A percentile compares a stretch with the other conserved stretches of the same genome.
Conservation (phyloP, 2,797 vertebrate species). For the Siniperca obscura region DNA sequence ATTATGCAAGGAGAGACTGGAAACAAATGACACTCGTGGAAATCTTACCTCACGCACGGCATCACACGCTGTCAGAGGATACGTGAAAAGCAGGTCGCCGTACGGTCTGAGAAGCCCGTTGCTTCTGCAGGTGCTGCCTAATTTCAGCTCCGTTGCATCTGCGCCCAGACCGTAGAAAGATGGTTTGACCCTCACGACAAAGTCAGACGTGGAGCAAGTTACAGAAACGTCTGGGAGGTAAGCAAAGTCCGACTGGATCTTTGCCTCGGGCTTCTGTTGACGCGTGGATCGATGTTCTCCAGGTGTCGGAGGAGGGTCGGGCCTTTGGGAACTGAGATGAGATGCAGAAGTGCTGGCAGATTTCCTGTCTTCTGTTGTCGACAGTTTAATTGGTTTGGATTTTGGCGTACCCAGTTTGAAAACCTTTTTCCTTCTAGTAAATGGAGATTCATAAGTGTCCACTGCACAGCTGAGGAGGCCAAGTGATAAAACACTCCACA, state of each 20-base stretch:
- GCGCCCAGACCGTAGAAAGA: constrained; percentile 79
- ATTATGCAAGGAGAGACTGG: background rate
- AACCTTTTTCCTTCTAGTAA: background rate
- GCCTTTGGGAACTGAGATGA: background rate
- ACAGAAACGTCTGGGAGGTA: constrained; percentile 75
- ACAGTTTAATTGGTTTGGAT: background rate
- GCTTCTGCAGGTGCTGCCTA: constrained; percentile 79
- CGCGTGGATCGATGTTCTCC: background rate
- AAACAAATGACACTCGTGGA: background rate
- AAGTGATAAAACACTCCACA: constrained; percentile 64
- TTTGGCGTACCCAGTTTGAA: constrained; percentile 7
- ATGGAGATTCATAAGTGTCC: constrained; percentile 19
- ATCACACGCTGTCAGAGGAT: constrained; percentile 76
- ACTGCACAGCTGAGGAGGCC: constrained; percentile 13
- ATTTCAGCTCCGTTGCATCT: constrained; percentile 64
- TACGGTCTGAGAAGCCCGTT: constrained; percentile 71
- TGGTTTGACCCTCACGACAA: constrained; percentile 77
- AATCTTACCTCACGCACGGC: constrained; percentile 70
- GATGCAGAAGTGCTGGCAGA: background rate
- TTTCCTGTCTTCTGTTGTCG: background rate
- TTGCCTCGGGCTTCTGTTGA: background rate
- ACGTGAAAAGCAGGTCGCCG: constrained; percentile 80
- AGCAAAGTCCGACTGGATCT: constrained; percentile 15
- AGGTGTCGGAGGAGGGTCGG: background rate
- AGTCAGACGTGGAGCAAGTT: constrained; percentile 69